Base-by-base conservation (phyloP, 2,888 invertebrate species). In the Zhuqinia jingwanae region DNA sequence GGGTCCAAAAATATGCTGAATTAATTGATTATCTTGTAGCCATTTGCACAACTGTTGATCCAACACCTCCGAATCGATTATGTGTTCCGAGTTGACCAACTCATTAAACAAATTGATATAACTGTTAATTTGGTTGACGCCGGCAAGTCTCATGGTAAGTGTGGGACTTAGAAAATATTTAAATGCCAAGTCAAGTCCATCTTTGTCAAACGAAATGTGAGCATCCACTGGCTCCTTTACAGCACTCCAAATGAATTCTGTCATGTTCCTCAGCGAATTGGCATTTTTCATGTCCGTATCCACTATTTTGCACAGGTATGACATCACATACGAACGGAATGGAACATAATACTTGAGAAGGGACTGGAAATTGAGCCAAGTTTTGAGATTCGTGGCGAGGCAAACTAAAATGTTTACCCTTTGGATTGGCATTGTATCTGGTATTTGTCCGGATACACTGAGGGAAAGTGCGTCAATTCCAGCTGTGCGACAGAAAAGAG, bases 111-210 rank as follows among this genome's bases (percentile, higher is more conserved):
- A 95, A 82, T 96, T 97, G 79, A 98, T 98, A 92, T 97, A 97
- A 88, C 96, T 96, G 93, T 98, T 98, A 91, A 98, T 97, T 93
- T 98, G 98, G 17, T 97, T 95, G 91, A 98, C 96, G 85, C 98
- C 98, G 13, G 98, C 97, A 84, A 98, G 93, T 87, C 98, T 94
- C 96, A 98, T 98, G 0, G 98, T 98, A 87, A 98, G 92, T 0
- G 98, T 98, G 79, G 97, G 97, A 91, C 98, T 98, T 88, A 96
- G 97, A 92, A 98, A 98, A 93, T 98, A 98, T 92, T 98, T 98
- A 92, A 97, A 98, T n/a, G 98, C 98, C 89, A 98, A 93, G 86
- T 97, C 96, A 53, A 98, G 93, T 0, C 98, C 98, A 92, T 98
- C 98, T 0, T 95, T 94, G 91, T 98, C 98, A 92, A 97, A 97